A percentile compares a stretch with the other conserved stretches of the same genome.
Evolutionary conservation across 2,113 vertebrate species (phyloP).

Genomic region (Atherinomorus stipes): DNA sequence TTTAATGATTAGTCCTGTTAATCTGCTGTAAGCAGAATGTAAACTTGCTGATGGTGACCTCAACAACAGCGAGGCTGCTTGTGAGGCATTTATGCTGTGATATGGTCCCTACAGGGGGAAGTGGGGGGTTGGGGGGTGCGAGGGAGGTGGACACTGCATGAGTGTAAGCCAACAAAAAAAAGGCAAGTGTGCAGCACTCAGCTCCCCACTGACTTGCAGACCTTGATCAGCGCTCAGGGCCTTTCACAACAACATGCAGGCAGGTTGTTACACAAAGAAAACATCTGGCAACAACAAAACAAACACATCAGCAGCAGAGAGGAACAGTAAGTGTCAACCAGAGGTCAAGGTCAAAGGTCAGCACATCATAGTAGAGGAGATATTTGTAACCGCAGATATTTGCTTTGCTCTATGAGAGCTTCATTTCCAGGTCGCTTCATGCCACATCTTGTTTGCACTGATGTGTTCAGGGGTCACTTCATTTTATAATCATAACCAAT

Average conservation of each 20-base stretch:
- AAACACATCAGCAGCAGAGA: conserved; percentile 15
- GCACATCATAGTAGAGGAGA: neutral
- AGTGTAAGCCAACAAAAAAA: conserved; percentile 27
- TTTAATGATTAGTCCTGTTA: conserved; percentile 33
- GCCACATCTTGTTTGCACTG: neutral
- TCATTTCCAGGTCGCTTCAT: neutral
- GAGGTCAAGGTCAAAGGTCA: conserved; percentile 37
- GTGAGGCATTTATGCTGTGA: conserved; percentile 65
- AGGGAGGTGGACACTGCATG: neutral
- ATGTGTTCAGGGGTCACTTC: no score
- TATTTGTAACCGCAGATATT: neutral
- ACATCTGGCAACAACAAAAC: conserved; percentile 23
- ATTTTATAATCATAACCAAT: no score
- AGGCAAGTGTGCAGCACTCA: conserved; percentile 48
- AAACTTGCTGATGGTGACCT: conserved; percentile 70
- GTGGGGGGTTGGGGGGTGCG: neutral
- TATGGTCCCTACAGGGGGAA: conserved; percentile 18
- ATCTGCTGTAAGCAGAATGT: conserved; percentile 64
- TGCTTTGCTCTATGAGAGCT: neutral
- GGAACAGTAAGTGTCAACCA: neutral
- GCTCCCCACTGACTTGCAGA: conserved; percentile 57
- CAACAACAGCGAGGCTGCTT: conserved; percentile 43
- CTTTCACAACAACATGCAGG: conserved; percentile 25
- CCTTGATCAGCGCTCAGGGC: conserved; percentile 37
- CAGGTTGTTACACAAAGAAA: conserved; percentile 21